phyloP scores from a whole-genome alignment of 92 coral and sea anemone species.

The Paragorgia papillata region DNA sequence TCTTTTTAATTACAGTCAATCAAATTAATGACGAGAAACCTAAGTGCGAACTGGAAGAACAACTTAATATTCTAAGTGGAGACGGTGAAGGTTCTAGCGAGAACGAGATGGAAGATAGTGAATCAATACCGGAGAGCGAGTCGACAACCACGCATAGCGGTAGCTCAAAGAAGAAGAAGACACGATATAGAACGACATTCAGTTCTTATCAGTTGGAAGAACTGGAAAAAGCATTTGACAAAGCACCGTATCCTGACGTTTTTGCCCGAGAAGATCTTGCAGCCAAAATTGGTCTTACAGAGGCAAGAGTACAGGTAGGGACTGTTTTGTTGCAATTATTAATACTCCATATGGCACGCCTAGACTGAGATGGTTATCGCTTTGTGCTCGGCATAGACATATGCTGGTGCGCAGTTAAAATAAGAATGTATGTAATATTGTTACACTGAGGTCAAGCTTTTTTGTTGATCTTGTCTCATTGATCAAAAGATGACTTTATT shows the following conservation, averaged over 20 bases:
- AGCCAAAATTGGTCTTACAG: slow-evolving; percentile 88
- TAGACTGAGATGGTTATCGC: too few relatives aligned
- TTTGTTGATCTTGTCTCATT: too few relatives aligned
- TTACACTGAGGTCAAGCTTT: too few relatives aligned
- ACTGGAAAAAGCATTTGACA: slow-evolving; percentile 93
- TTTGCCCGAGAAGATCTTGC: slow-evolving; percentile 98
- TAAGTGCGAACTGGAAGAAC: neutral
- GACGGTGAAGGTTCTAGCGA: slow-evolving; percentile 32
- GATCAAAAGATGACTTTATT: too few relatives aligned
- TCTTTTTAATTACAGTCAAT: neutral
- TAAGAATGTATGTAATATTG: too few relatives aligned
- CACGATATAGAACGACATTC: slow-evolving; percentile 95
- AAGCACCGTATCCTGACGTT: slow-evolving; percentile 99
- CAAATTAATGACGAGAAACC: slow-evolving; percentile 1
- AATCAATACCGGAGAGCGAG: slow-evolving; percentile 37
- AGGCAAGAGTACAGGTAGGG: slow-evolving; percentile 92
- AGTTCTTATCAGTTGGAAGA: slow-evolving; percentile 96
- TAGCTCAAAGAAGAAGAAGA: slow-evolving; percentile 89
- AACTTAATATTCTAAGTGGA: neutral
- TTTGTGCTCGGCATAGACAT: too few relatives aligned
- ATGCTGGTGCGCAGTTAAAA: too few relatives aligned
- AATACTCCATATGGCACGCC: too few relatives aligned
- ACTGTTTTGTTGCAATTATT: too few relatives aligned
- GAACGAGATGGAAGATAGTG: slow-evolving; percentile 34
- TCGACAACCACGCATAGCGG: slow-evolving; percentile 56